Percentiles rank a stretch among this genome's conserved stretches.
phyloP scores from a whole-genome alignment of 2,113 vertebrate genomes.

The Heliornis fulica region DNA sequence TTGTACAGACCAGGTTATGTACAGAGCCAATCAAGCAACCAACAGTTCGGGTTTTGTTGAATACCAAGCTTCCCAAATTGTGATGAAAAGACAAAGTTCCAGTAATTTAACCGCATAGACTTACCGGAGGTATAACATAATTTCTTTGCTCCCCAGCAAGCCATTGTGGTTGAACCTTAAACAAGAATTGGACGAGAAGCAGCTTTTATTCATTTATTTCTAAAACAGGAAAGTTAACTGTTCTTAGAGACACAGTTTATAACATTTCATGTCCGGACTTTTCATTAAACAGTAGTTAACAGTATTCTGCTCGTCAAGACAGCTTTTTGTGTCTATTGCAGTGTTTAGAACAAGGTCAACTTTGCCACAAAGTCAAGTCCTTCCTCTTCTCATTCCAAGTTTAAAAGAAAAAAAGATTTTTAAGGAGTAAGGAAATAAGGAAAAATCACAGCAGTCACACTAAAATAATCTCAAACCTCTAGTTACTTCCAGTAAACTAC shows the following conservation, averaged over 20 bases:
- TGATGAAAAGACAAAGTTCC: background rate
- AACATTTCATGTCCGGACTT: background rate
- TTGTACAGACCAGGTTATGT: background rate
- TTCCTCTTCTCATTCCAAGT: background rate
- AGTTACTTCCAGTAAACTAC: background rate
- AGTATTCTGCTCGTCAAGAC: background rate
- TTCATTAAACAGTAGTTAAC: background rate
- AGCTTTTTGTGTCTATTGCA: background rate
- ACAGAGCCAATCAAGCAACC: background rate
- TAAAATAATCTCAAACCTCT: background rate
- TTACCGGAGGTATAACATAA: conserved; percentile 77
- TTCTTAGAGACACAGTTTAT: background rate
- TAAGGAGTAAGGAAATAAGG: background rate
- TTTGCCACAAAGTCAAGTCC: background rate
- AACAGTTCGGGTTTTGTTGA: background rate
- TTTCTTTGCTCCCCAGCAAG: conserved; percentile 74
- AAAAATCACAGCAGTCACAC: background rate
- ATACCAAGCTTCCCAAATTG: background rate
- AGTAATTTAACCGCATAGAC: background rate
- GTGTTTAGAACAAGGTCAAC: background rate
- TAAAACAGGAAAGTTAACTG: background rate
- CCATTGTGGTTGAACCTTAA: conserved; percentile 77
- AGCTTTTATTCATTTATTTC: background rate
- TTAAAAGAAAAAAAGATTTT: background rate
- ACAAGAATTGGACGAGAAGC: background rate